Evolutionary conservation across 2,797 vertebrate species (phyloP).

Genomic region (Eulemur mongoz): DNA sequence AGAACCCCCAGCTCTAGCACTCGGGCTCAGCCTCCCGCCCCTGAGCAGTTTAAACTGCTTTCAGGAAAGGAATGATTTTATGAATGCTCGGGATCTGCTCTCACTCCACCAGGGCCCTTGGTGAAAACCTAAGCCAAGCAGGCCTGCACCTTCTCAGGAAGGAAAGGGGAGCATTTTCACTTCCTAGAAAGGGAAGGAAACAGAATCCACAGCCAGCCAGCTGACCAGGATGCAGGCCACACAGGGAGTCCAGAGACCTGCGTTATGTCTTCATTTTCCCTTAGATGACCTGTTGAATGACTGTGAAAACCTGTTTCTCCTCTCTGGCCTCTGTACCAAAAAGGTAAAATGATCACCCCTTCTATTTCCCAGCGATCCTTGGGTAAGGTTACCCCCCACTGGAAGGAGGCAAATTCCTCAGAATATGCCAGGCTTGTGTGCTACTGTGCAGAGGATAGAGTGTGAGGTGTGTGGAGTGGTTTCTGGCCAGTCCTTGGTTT

Average conservation of each 20-base stretch:
- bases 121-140: not conserved
- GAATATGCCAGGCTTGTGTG: not conserved
- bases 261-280: not conserved
- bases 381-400: not conserved
- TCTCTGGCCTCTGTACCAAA: not conserved
- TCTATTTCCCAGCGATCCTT: not conserved
- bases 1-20: not conserved
- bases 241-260: not conserved
- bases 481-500: not conserved
- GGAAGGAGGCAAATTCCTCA: not conserved
- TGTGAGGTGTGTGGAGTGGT: not conserved
- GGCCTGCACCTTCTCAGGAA: not conserved
- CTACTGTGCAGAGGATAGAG: not conserved
- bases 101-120: not conserved
- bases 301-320: not conserved
- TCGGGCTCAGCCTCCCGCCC: not conserved
- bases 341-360: not conserved
- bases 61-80: constrained; percentile 1
- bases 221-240: not conserved
- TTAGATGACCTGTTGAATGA: not conserved
- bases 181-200: not conserved
- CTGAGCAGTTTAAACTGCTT: not conserved
- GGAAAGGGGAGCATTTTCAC: not conserved
- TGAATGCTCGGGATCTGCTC: not conserved
- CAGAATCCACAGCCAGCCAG: not conserved